Percentiles rank a stretch among this genome's conserved stretches.
phyloP scores from a whole-genome alignment of 2,888 invertebrate species.

The Molorchus minor region DNA sequence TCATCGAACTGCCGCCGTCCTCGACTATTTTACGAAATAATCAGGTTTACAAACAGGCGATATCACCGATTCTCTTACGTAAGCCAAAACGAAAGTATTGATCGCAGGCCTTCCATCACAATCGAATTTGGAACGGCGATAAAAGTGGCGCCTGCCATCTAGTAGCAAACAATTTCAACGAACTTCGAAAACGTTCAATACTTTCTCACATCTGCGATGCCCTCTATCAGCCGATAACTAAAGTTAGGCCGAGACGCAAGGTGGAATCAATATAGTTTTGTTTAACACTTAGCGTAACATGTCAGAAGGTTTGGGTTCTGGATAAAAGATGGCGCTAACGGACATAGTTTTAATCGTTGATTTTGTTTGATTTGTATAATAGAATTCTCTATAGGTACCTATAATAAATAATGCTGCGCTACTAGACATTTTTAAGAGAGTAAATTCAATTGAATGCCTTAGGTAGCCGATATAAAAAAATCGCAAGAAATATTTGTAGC shows the following conservation, averaged over 20 bases:
- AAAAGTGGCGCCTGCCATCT: constrained; percentile 45
- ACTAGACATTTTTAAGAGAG: too few species aligned
- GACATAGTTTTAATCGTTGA: too few species aligned
- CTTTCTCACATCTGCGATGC: too few species aligned
- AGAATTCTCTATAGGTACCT: too few species aligned
- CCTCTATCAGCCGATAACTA: constrained; percentile 10
- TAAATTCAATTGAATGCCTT: too few species aligned
- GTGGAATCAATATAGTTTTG: too few species aligned
- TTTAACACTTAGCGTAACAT: not conserved
- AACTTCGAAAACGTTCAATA: constrained; percentile 15
- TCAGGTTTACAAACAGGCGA: not conserved
- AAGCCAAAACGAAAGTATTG: constrained; percentile 45
- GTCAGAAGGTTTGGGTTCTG: not conserved
- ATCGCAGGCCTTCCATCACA: constrained; percentile 44
- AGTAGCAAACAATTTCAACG: constrained; percentile 47
- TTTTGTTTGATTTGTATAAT: too few species aligned
- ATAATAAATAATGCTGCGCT: too few species aligned
- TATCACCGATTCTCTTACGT: constrained; percentile 23
- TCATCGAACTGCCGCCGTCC: too few species aligned
- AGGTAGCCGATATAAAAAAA: too few species aligned
- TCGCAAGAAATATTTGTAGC: too few species aligned
- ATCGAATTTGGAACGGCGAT: constrained; percentile 27
- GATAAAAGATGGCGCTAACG: not conserved
- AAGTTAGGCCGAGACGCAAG: not conserved
- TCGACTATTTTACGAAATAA: too few species aligned